Percentiles rank a stretch among this genome's conserved stretches.
Conservation (phyloP, 2,888 invertebrate genomes). For the Arctia plantaginis region DNA sequence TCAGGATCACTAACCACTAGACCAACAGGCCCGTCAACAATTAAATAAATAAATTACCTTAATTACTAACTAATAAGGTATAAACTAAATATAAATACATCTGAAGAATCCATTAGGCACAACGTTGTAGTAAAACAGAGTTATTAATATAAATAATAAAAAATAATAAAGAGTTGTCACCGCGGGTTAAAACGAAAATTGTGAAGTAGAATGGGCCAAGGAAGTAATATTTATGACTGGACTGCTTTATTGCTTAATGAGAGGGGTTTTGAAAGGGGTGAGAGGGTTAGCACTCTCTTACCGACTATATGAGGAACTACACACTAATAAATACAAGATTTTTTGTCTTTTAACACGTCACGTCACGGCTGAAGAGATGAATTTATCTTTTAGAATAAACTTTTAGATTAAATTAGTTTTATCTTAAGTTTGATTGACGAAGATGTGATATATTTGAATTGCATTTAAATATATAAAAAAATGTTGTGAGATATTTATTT, state of each 20-base stretch:
- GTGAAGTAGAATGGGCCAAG: constrained; percentile 78
- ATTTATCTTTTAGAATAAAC: too few relatives aligned
- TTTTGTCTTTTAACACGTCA: background rate
- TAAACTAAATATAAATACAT: background rate
- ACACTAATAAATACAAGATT: background rate
- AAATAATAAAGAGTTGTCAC: constrained; percentile 76
- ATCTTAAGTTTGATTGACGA: too few relatives aligned
- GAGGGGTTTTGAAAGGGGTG: constrained; percentile 47
- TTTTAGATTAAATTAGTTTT: too few relatives aligned
- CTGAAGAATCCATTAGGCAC: constrained; percentile 19
- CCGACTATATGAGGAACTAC: constrained; percentile 6
- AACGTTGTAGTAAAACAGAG: constrained; percentile 37
- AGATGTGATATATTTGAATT: too few relatives aligned
- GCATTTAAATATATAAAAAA: too few relatives aligned
- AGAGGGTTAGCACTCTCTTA: constrained; percentile 5
- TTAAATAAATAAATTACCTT: background rate
- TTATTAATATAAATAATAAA: constrained; percentile 79
- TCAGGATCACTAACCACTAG: too few relatives aligned
- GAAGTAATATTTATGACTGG: constrained; percentile 82
- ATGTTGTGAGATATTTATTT: too few relatives aligned
- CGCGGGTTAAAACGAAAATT: constrained; percentile 83
- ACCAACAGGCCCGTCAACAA: too few relatives aligned
- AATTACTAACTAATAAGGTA: background rate
- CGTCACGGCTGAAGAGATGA: too few relatives aligned
- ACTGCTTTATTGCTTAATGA: constrained; percentile 70